Conservation (phyloP, 2,888 invertebrate genomes). For the Drosophila algonquin region DNA sequence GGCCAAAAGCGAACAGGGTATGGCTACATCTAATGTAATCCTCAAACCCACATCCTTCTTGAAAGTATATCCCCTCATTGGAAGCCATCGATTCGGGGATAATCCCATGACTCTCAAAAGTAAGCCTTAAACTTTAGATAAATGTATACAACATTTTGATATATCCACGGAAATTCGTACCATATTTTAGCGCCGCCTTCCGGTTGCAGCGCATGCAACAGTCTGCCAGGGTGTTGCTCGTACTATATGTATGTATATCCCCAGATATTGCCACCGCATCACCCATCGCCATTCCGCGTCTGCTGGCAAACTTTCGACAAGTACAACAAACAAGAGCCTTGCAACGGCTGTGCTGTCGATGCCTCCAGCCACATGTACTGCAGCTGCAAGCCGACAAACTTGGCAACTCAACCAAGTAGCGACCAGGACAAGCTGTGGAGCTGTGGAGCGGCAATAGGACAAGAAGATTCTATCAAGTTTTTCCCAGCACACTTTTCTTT, state of each 20-base stretch:
- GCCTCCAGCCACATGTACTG: constrained; percentile 63
- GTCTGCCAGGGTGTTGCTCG: constrained; percentile 24
- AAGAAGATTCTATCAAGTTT: constrained; percentile 59
- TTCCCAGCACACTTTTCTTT: constrained; percentile 31
- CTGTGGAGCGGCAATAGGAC: constrained; percentile 13
- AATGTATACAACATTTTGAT: not conserved
- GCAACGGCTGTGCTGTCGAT: constrained; percentile 63
- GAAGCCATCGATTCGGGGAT: not conserved
- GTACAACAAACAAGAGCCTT: constrained; percentile 49
- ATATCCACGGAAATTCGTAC: not conserved
- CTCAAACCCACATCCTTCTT: no score
- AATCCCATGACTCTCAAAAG: not conserved
- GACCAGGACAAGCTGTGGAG: not conserved
- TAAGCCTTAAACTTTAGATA: not conserved
- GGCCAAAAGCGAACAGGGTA: no score
- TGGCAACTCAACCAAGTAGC: constrained; percentile 44
- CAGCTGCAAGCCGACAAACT: constrained; percentile 64
- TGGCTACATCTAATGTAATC: no score
- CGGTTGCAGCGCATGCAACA: constrained; percentile 48
- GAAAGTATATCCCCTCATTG: not conserved
- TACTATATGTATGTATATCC: not conserved
- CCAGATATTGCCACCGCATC: constrained; percentile 31
- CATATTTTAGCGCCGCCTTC: not conserved
- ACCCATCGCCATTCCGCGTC: constrained; percentile 1
- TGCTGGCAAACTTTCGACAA: constrained; percentile 42